These are phyloP conservation scores for Siphamia tubifer DNA, from an alignment of 2,113 vertebrate genomes.

Conservation along the genomic window DNA sequence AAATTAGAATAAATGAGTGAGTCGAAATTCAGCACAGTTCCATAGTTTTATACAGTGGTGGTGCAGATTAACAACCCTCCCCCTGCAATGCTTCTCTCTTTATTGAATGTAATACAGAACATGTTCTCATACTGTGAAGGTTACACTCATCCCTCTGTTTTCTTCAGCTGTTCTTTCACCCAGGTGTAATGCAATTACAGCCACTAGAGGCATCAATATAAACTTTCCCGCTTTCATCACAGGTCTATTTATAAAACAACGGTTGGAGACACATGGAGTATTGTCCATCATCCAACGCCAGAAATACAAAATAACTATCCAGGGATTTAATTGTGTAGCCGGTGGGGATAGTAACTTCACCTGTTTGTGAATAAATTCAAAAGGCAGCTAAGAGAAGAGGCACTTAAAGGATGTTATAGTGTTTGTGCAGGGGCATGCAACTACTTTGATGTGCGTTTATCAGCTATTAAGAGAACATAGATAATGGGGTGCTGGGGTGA, in stretches of 20 bases:
- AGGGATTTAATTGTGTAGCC: conserved; percentile 9
- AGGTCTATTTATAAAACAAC: conserved; percentile 19
- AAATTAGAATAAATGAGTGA: conserved; percentile 58
- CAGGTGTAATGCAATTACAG: conserved; percentile 18
- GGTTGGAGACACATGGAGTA: background rate
- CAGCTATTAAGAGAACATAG: conserved; percentile 37
- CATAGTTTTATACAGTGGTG: conserved; percentile 41
- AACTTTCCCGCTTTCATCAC: background rate
- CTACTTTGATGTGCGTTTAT: conserved; percentile 55
- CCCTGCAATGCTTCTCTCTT: background rate
- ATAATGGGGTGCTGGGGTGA: conserved; percentile 20
- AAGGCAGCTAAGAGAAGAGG: conserved; percentile 2
- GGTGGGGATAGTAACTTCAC: conserved; percentile 18
- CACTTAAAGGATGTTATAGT: conserved; percentile 23
- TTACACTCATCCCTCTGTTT: conserved; percentile 22
- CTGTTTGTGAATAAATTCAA: conserved; percentile 35
- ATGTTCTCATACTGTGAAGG: conserved; percentile 43
- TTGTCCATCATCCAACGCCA: conserved; percentile 1
- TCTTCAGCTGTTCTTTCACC: conserved; percentile 14
- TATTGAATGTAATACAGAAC: conserved; percentile 32
- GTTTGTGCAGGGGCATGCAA: conserved; percentile 20
- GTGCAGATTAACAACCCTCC: conserved; percentile 43
- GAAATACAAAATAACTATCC: conserved; percentile 9
- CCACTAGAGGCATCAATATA: conserved; percentile 12
- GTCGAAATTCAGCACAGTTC: conserved; percentile 39